Evolutionary conservation across 2,797 vertebrate species (phyloP).

Genomic region (Esox lucius): DNA sequence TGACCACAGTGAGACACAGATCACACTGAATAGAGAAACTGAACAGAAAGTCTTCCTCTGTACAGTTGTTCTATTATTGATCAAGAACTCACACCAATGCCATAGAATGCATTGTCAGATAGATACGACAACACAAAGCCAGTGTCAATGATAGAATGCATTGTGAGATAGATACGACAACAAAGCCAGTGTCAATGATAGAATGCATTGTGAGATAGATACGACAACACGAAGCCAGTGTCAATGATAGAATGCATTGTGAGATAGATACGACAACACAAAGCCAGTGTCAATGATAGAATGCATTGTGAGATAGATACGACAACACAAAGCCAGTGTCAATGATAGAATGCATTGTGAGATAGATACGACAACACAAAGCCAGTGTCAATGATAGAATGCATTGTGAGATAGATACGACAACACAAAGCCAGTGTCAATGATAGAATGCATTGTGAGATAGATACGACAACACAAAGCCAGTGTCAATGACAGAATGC

Average conservation of each 20-base stretch:
- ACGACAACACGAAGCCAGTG: not conserved
- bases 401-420: not conserved
- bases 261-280: not conserved
- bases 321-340: not conserved
- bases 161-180: too few relatives aligned
- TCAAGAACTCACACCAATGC: not conserved
- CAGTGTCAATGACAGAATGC: not conserved
- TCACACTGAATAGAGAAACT: not conserved
- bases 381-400: not conserved
- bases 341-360: not conserved
- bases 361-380: not conserved
- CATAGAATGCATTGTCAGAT: not conserved
- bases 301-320: not conserved
- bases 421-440: not conserved
- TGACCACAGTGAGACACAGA: slow-evolving; percentile 38
- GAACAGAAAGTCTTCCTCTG: slow-evolving; percentile 1
- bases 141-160: not conserved
- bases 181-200: not conserved
- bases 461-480: not conserved
- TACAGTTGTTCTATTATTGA: not conserved
- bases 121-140: not conserved
- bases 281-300: not conserved
- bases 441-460: not conserved
- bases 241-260: not conserved
- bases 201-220: not conserved